Evolutionary conservation across 2,113 vertebrate genomes (phyloP), one percentile per base, ranked within the genome.

Genomic region (Meleagris gallopavo): DNA sequence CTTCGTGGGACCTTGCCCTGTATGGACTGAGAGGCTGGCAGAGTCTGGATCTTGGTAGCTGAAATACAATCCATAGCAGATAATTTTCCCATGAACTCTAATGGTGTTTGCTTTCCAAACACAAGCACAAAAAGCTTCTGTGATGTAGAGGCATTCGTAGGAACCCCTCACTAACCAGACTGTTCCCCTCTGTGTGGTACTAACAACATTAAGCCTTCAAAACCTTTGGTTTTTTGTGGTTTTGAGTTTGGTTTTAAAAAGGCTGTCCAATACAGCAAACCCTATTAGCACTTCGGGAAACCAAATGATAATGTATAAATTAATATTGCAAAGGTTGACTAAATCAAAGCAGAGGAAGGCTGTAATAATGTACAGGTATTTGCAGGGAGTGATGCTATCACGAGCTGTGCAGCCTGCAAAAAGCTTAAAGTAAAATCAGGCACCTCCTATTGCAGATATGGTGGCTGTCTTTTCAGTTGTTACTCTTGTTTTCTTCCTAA

Each of bases 221-320:
- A 4, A 16, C 5, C 34, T 43, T 19, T 0, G 0, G 25, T 10
- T 64, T 62, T 38, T 11, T 34, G n/a, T 60, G n/a, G 20, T 21
- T 62, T 16, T 38, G 58, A 34, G 14, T 17, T 18, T 25, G 34
- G 24, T 70, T 50, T 70, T 30, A 12, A 43, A 67, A 43, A 73
- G 15, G 45, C 71, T 85, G 34, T 29, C 45, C 50, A 46, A 18
- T 3, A 25, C n/a, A 79, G 45, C 57, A 70, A 62, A 58, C 7
- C 20, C 13, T 61, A 29, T 61, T 25, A 16, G 41, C 18, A 27
- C 32, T 61, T 20, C 15, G 60, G 27, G 19, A n/a, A 50, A 38
- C 25, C 11, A 27, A 36, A 17, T 38, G 5, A 18, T 0, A 0
- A 9, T 15, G 30, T 25, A 36, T 18, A 38, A 70, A 48, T 41